Percentiles rank a stretch among this genome's conserved stretches.
phyloP scores from a whole-genome alignment of 2,113 vertebrate species.

The Melanerpes formicivorus region DNA sequence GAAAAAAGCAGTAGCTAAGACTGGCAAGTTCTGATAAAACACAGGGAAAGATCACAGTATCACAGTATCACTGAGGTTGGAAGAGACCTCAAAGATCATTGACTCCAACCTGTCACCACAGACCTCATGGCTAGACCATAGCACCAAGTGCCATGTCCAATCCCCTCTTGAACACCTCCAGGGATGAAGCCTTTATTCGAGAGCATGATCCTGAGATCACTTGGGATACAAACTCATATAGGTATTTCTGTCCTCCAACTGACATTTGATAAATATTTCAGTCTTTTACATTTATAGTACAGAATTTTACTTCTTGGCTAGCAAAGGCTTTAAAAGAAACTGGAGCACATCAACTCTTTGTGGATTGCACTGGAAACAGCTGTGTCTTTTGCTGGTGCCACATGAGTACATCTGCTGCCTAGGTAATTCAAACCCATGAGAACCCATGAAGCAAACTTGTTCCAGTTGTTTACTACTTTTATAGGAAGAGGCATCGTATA shows the following conservation, averaged over 20 bases:
- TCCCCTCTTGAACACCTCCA: too few species aligned
- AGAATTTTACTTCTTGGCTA: neutral
- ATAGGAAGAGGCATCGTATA: neutral
- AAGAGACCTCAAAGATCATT: too few species aligned
- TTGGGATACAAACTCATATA: neutral
- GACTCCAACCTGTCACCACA: too few species aligned
- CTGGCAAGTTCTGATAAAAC: conserved; percentile 29
- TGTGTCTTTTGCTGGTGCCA: neutral
- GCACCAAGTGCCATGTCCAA: too few species aligned
- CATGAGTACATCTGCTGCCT: neutral
- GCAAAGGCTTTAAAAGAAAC: neutral
- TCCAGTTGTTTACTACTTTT: neutral
- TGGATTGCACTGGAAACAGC: neutral
- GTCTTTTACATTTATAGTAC: neutral
- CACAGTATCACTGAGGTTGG: too few species aligned
- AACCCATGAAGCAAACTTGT: neutral
- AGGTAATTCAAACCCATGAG: neutral
- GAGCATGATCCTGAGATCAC: neutral
- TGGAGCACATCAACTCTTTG: neutral
- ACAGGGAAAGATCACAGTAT: neutral
- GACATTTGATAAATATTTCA: neutral
- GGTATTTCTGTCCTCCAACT: neutral
- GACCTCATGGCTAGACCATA: too few species aligned
- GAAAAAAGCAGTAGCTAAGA: neutral
- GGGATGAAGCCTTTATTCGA: neutral